phyloP scores from a whole-genome alignment of 1,140 invertebrate genomes.

The Bombus fervidus region DNA sequence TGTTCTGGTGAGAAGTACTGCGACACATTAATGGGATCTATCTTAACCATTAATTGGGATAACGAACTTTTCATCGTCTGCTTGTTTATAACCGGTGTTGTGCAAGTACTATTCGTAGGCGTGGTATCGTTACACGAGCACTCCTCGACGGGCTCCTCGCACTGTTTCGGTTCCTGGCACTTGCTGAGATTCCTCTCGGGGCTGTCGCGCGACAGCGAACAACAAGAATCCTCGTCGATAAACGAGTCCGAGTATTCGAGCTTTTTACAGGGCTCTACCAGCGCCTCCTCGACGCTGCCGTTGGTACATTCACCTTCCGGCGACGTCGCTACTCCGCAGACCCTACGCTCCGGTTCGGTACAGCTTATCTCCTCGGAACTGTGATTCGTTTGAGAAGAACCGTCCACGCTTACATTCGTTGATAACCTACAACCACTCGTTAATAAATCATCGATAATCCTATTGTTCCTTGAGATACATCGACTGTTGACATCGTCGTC shows the following conservation, averaged over 20 bases:
- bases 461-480: background rate
- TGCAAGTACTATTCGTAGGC: background rate
- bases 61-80: background rate
- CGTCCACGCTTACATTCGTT: background rate
- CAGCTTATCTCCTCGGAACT: too few species aligned
- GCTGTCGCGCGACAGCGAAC: constrained; percentile 9
- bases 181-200: constrained; percentile 9
- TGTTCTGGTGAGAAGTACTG: background rate
- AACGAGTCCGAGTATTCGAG: constrained; percentile 6
- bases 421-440: background rate
- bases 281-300: too few species aligned
- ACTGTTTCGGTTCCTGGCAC: constrained; percentile 33
- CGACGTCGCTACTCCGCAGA: background rate
- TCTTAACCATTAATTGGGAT: constrained; percentile 20
- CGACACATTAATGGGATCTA: constrained; percentile 33
- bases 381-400: background rate
- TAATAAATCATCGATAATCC: background rate
- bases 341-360: background rate
- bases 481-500: constrained; percentile 20
- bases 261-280: background rate
- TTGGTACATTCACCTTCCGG: background rate
- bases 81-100: background rate
- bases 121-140: background rate
- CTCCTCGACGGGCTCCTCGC: constrained; percentile 3
- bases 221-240: constrained; percentile 23